phyloP scores from a whole-genome alignment of 2,113 vertebrate species.

The Zingel zingel region DNA sequence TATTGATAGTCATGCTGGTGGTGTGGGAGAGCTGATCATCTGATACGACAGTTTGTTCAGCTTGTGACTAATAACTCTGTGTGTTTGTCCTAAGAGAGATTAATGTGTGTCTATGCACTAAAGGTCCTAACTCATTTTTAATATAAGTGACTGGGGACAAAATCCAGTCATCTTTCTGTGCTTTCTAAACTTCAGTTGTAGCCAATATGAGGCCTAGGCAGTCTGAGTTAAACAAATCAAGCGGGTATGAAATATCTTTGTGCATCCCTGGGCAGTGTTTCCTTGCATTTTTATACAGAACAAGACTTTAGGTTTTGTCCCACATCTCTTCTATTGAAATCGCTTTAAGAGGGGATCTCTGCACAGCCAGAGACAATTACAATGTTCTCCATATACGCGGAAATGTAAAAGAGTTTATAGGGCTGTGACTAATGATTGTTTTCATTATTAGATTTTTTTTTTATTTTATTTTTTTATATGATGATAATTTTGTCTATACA shows the following conservation, averaged over 20 bases:
- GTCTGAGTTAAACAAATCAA: neutral
- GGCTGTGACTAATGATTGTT: neutral
- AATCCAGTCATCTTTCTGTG: neutral
- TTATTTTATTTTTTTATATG: no score
- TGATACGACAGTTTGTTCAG: constrained; percentile 42
- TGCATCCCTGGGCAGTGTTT: neutral
- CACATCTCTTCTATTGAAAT: neutral
- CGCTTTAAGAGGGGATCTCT: neutral
- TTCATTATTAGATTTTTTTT: neutral
- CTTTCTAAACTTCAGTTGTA: neutral
- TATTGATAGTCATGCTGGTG: constrained; percentile 56
- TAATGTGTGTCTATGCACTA: neutral
- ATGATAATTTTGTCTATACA: neutral
- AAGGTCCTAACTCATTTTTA: neutral
- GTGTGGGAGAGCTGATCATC: constrained; percentile 32
- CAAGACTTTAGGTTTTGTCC: neutral
- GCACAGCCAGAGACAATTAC: neutral
- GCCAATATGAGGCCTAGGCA: neutral
- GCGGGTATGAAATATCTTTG: neutral
- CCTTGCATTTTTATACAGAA: neutral
- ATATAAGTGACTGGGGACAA: neutral
- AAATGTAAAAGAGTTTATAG: neutral
- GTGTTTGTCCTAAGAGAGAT: constrained; percentile 3
- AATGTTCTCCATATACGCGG: neutral
- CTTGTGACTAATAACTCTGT: constrained; percentile 22